Evolutionary conservation across 2,888 invertebrate species (phyloP), one percentile per base, ranked within the genome.

Genomic region (Netelia fuscicornis): DNA sequence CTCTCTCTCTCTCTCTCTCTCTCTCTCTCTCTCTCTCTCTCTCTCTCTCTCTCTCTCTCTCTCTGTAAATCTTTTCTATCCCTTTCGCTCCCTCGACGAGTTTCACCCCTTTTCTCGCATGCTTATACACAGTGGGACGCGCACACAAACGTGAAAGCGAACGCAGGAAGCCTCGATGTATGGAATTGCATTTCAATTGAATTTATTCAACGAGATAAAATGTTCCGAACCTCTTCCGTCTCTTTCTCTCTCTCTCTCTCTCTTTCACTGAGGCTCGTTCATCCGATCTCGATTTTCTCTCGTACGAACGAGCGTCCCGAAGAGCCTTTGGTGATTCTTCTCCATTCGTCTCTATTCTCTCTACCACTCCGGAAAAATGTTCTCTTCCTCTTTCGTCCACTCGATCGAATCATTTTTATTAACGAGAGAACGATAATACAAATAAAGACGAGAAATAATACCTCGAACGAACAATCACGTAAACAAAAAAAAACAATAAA

Each of bases 121-220:
- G 52, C 74, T 30, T 30, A 30, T 30, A 30, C 30, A 30, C 30
- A 30, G 30, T 30, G 30, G 30, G 30, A 17, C 48, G 52, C 60
- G 60, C 60, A 65, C 60, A 23, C 70, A 48, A 25, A 74, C 74
- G 72, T 60, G 54, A 65, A 81, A 76, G 67, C 58, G 70, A 68
- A 70, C 70, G 65, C 75, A 64, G 65, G 20, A 44, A 58, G 20
- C 23, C 72, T 64, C 71, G 81, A 70, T 68, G 62, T 62, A 78
- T 84, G 70, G 75, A 86, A 86, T 86, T 86, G 81, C 81, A 81
- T 86, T 86, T 75, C 54, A 79, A 84, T 84, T 81, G 81, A 86
- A 84, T 86, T 81, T 81, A 81, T 86, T 86, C 58, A 68, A 30
- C 65, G 37, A 75, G 71, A 77, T 76, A 72, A 72, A 83, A 60